phyloP scores from a whole-genome alignment of 2,797 vertebrate genomes.

The Fistularia tabacaria region DNA sequence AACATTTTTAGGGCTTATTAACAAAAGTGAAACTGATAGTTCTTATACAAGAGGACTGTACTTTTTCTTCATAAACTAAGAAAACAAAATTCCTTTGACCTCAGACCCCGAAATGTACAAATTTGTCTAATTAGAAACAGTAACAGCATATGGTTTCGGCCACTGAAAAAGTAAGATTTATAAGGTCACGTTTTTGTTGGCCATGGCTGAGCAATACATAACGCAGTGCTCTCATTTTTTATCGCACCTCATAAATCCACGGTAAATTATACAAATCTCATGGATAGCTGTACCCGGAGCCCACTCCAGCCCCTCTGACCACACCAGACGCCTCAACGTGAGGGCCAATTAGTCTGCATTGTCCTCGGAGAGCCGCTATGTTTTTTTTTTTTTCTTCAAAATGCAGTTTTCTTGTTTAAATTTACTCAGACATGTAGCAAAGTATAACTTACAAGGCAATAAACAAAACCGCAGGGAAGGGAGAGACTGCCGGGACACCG shows the following conservation, averaged over 20 bases:
- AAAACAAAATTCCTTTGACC: slow-evolving; percentile 8
- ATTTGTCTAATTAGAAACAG: slow-evolving; percentile 39
- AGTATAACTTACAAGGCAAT: no score
- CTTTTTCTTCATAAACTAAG: slow-evolving; percentile 1
- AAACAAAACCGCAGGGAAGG: no score
- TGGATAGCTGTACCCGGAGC: slow-evolving; percentile 3
- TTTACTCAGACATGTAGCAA: neutral
- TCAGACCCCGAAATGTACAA: slow-evolving; percentile 11
- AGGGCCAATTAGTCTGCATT: slow-evolving; percentile 1
- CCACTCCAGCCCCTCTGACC: neutral
- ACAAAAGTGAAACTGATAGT: no score
- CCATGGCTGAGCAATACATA: slow-evolving; percentile 26
- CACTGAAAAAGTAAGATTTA: slow-evolving; percentile 23
- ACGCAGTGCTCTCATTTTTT: slow-evolving; percentile 32
- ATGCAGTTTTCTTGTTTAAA: no score
- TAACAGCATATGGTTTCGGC: slow-evolving; percentile 21
- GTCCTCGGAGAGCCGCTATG: neutral
- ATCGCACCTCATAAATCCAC: slow-evolving; percentile 38
- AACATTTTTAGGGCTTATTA: no score
- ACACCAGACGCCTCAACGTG: slow-evolving; percentile 1
- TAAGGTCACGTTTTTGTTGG: slow-evolving; percentile 35
- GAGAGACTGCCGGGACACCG: no score
- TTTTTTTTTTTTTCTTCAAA: no score
- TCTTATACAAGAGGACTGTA: neutral
- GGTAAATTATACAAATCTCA: slow-evolving; percentile 6